These are phyloP conservation scores for Dryas iulia DNA, from an alignment of 1,140 invertebrate species.

Conservation along the genomic window DNA sequence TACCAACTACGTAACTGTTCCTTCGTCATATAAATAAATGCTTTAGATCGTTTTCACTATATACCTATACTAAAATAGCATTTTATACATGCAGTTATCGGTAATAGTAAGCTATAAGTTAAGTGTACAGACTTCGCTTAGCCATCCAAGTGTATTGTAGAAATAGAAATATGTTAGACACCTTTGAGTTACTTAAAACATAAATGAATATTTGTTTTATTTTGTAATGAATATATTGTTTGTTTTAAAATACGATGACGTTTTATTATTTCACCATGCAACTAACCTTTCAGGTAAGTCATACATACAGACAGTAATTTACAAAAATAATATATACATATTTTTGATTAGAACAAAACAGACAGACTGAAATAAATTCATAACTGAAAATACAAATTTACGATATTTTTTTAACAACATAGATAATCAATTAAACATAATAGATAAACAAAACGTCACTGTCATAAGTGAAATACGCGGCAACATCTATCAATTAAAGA, in stretches of 20 bases:
- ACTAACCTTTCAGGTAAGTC: background rate
- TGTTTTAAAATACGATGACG: slow-evolving; percentile 42
- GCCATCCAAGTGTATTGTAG: slow-evolving; percentile 44
- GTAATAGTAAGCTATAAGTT: background rate
- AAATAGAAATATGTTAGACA: slow-evolving; percentile 34
- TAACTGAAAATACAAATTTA: too few relatives aligned
- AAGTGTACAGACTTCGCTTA: slow-evolving; percentile 46
- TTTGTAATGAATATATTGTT: slow-evolving; percentile 56
- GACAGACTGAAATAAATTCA: background rate
- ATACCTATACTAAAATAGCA: slow-evolving; percentile 22
- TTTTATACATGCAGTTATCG: slow-evolving; percentile 29
- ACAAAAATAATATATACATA: background rate
- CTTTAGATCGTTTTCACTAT: slow-evolving; percentile 23
- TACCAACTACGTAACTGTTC: slow-evolving; percentile 23
- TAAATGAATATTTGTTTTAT: slow-evolving; percentile 43
- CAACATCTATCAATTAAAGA: background rate
- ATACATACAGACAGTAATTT: background rate
- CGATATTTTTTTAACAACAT: too few relatives aligned
- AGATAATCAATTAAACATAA: too few relatives aligned
- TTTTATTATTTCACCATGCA: background rate
- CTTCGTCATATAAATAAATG: slow-evolving; percentile 23
- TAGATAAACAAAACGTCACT: background rate
- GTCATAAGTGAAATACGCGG: background rate
- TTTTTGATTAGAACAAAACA: background rate
- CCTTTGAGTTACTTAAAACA: slow-evolving; percentile 55